A percentile compares a stretch with the other conserved stretches of the same genome.
Evolutionary conservation across 2,888 invertebrate genomes (phyloP).

Genomic region (Nomada ferruginata): DNA sequence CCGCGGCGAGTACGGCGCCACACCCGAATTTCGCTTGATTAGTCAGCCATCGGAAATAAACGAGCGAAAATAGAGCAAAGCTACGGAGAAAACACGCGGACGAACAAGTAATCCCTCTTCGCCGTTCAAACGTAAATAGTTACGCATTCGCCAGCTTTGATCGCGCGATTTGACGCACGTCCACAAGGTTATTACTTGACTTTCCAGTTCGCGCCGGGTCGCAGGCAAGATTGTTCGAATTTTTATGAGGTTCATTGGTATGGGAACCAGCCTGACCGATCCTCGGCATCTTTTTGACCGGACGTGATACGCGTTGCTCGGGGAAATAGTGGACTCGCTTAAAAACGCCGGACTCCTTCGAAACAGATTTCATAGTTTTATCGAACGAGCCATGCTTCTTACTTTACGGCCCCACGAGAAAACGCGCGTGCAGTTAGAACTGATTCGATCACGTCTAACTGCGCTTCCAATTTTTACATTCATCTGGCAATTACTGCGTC

Average conservation of each 20-base stretch:
- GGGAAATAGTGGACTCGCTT: conserved; percentile 7
- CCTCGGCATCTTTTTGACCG: conserved; percentile 29
- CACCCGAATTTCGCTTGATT: not conserved
- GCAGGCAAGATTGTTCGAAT: conserved; percentile 43
- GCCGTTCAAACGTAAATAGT: conserved; percentile 33
- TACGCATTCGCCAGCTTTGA: conserved; percentile 26
- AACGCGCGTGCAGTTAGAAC: not conserved
- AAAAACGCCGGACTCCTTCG: conserved; percentile 8
- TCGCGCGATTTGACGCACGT: not conserved
- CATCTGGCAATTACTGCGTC: not conserved
- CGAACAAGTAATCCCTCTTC: not conserved
- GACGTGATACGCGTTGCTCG: conserved; percentile 1
- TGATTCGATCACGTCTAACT: not conserved
- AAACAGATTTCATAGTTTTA: not conserved
- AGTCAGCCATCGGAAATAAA: conserved; percentile 33
- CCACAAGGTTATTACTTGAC: conserved; percentile 28
- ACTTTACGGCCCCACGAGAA: not conserved
- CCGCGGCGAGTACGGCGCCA: not conserved
- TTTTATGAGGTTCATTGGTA: conserved; percentile 44
- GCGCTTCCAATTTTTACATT: not conserved
- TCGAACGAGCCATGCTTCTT: not conserved
- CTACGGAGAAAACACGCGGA: conserved; percentile 11
- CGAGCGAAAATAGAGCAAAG: conserved; percentile 34
- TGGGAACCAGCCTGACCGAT: not conserved
- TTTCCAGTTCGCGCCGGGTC: conserved; percentile 27